Conservation (phyloP, 2,888 invertebrate genomes). For the Xanthia togata region DNA sequence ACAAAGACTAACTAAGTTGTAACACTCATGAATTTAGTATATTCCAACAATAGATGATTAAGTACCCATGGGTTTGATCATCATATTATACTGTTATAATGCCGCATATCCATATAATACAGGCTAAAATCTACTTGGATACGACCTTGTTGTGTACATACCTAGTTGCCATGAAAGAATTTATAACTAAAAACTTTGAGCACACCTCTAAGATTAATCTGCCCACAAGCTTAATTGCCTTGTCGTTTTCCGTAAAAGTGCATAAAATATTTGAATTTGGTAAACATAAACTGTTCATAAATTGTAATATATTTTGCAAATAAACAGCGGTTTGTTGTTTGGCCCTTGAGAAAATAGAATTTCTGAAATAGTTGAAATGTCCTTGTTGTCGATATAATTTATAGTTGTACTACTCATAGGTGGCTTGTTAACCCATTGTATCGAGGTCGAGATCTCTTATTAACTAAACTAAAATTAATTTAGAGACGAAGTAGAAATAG, state of each 20-base stretch:
- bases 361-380: constrained; percentile 44
- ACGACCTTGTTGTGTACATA: constrained; percentile 52
- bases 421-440: constrained; percentile 28
- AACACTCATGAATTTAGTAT: constrained; percentile 1
- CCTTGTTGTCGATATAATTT: constrained; percentile 38
- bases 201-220: constrained; percentile 47
- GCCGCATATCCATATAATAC: constrained; percentile 19
- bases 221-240: constrained; percentile 54
- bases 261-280: constrained; percentile 46
- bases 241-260: constrained; percentile 55
- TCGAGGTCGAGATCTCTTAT: constrained; percentile 27
- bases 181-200: constrained; percentile 50
- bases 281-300: constrained; percentile 32
- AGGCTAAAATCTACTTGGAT: constrained; percentile 45
- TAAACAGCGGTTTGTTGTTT: constrained; percentile 27
- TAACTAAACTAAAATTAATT: constrained; percentile 33
- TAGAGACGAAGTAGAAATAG: constrained; percentile 12
- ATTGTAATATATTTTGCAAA: constrained; percentile 25
- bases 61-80: constrained; percentile 6
- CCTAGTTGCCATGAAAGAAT: constrained; percentile 44
- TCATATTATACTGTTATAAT: constrained; percentile 12
- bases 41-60: constrained; percentile 1
- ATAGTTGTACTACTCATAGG: constrained; percentile 30
- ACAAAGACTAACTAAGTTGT: constrained; percentile 25
- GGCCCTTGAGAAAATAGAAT: constrained; percentile 45